These are phyloP conservation scores for Panzeria rudis DNA, from an alignment of 2,888 invertebrate genomes.

Conservation along the genomic window DNA sequence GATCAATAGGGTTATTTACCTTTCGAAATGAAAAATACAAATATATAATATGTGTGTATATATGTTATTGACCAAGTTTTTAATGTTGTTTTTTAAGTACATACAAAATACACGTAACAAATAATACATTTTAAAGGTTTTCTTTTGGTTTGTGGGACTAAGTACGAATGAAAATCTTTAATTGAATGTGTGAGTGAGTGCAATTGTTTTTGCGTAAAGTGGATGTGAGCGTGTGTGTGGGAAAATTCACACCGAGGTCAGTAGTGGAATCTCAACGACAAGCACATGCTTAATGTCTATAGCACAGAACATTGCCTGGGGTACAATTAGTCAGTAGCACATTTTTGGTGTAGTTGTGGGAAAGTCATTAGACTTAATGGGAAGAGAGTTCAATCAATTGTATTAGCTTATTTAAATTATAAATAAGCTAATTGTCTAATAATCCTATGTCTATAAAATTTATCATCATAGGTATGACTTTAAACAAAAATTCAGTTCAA, in stretches of 20 bases:
- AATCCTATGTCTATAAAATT: too few species aligned
- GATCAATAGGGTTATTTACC: conserved; percentile 52
- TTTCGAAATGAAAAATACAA: conserved; percentile 6
- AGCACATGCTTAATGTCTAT: too few species aligned
- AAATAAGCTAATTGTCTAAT: too few species aligned
- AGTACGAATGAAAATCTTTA: conserved; percentile 21
- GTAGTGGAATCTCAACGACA: too few species aligned
- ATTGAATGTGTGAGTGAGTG: background rate
- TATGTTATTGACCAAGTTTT: conserved; percentile 62
- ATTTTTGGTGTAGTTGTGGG: too few species aligned
- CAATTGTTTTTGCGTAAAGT: background rate
- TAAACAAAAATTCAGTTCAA: too few species aligned
- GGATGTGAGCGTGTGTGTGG: background rate
- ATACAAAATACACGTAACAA: background rate
- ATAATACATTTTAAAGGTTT: conserved; percentile 2
- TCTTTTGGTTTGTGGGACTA: conserved; percentile 19
- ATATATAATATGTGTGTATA: background rate
- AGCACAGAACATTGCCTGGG: too few species aligned
- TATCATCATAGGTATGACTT: too few species aligned
- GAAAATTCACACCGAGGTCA: background rate
- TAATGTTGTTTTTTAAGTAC: conserved; percentile 30
- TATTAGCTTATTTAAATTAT: too few species aligned
- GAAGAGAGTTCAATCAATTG: too few species aligned
- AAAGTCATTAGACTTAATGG: too few species aligned
- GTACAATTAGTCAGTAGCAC: too few species aligned